Percentiles rank a stretch among this genome's conserved stretches.
phyloP scores from a whole-genome alignment of 1,140 invertebrate genomes.

The Gryllus bimaculatus region DNA sequence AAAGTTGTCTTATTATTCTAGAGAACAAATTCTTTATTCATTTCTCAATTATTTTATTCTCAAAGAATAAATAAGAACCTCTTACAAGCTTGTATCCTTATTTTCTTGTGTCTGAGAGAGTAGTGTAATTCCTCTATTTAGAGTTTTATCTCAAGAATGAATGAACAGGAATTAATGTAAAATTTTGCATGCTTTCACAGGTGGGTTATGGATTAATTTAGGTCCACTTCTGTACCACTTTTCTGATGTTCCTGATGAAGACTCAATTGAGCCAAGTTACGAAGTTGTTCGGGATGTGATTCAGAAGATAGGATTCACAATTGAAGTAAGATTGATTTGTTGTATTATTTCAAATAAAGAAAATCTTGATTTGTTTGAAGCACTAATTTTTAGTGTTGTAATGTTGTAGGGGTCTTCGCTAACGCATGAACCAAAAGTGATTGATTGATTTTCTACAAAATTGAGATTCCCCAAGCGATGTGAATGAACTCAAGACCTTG shows the following conservation, averaged over 20 bases:
- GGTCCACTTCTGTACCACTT: slow-evolving; percentile 94
- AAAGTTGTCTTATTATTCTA: too few relatives aligned
- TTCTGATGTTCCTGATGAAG: slow-evolving; percentile 77
- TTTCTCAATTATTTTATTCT: too few relatives aligned
- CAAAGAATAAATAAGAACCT: too few relatives aligned
- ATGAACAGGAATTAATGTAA: neutral
- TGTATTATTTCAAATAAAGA: neutral
- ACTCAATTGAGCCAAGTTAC: slow-evolving; percentile 90
- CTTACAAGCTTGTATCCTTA: neutral
- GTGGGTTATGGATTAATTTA: slow-evolving; percentile 80
- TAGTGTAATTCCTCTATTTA: neutral
- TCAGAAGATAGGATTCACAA: slow-evolving; percentile 72
- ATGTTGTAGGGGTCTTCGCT: neutral
- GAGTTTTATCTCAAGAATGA: neutral
- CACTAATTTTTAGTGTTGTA: neutral
- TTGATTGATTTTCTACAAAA: too few relatives aligned
- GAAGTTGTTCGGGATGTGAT: slow-evolving; percentile 77
- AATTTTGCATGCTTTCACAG: slow-evolving; percentile 30
- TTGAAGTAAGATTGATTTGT: slow-evolving; percentile 51
- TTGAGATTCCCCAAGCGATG: too few relatives aligned
- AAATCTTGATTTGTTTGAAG: neutral
- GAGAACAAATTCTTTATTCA: too few relatives aligned
- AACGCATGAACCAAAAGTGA: too few relatives aligned
- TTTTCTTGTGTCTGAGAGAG: neutral
- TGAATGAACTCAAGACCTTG: too few relatives aligned